Evolutionary conservation across 1,140 invertebrate species (phyloP), one percentile per base, ranked within the genome.

Genomic region (Papilio helenus): DNA sequence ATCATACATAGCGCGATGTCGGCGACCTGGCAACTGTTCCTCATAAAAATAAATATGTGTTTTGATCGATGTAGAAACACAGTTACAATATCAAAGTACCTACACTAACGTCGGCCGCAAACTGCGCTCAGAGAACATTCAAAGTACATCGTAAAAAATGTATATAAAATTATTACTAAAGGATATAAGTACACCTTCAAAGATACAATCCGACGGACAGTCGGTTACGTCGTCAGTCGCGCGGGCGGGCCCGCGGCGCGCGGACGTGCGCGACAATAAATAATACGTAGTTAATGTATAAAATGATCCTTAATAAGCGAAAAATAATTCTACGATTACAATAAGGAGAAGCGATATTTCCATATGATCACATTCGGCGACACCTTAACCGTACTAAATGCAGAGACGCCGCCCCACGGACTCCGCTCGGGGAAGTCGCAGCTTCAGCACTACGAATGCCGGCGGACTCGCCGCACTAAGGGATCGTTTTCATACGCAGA

Each of bases 311-410:
- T 86, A 86, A 79, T 82, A 88, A 85, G 83, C 72, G 42, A 73
- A 46, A 85, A 86, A 88, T 87, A 88, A 89, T 88, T 87, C 87
- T 90, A 92, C 86, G 86, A 88, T 90, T 88, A 90, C 72, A 81
- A 84, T 86, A 90, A 84, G 85, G 83, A 87, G 86, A 89, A 92
- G 90, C 91, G 89, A 92, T 88, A 89, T 90, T 87, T 87, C 61
- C 81, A 85, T 89, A 87, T 87, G 90, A 92, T 92, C 92, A 93
- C 90, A 91, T 89, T 88, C 87, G 86, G 87, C 88, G 82, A 88
- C 79, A 89, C 85, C 88, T 91, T 92, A 93, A 85, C 81, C 81
- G 80, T 89, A 92, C 82, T 92, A 92, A 92, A 92, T 92, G 90
- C 91, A 86, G 84, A 83, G 83, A 79, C 79, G 85, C 84, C 82